phyloP scores from a whole-genome alignment of 2,888 invertebrate genomes.

The Bombylius discolor region DNA sequence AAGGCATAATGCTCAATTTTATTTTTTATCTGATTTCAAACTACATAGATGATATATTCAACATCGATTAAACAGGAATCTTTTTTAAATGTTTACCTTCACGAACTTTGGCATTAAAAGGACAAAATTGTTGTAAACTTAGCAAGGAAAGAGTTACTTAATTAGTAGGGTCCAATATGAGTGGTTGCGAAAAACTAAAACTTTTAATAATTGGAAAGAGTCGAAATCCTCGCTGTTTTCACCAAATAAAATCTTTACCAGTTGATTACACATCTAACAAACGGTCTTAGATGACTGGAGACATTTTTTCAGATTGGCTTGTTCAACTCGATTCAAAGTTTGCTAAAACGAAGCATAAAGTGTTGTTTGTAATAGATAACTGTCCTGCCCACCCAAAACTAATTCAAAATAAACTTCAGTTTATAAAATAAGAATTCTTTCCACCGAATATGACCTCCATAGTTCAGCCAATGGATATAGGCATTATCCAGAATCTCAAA shows the following conservation, averaged over 20 bases:
- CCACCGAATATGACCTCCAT: slow-evolving; percentile 2
- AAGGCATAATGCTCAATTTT: too few relatives aligned
- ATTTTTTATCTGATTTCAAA: neutral
- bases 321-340: too few relatives aligned
- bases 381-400: slow-evolving; percentile 1
- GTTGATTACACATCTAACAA: slow-evolving; percentile 2
- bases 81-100: slow-evolving; percentile 6
- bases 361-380: neutral
- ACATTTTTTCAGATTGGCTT: slow-evolving; percentile 5
- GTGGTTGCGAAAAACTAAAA: slow-evolving; percentile 17
- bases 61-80: slow-evolving; percentile 4
- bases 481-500: slow-evolving; percentile 3
- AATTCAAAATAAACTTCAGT: slow-evolving; percentile 4
- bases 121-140: slow-evolving; percentile 16
- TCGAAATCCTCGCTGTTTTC: slow-evolving; percentile 19
- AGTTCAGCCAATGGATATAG: slow-evolving; percentile 6
- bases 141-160: slow-evolving; percentile 19
- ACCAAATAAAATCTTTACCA: slow-evolving; percentile 3
- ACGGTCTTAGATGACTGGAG: slow-evolving; percentile 7
- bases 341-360: neutral
- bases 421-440: slow-evolving; percentile 5
- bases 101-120: slow-evolving; percentile 8
- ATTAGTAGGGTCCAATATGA: slow-evolving; percentile 18
- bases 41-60: slow-evolving; percentile 5
- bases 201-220: slow-evolving; percentile 19